Base-by-base conservation (phyloP, 2,797 vertebrate species). In the Perdix hodgsoniae region DNA sequence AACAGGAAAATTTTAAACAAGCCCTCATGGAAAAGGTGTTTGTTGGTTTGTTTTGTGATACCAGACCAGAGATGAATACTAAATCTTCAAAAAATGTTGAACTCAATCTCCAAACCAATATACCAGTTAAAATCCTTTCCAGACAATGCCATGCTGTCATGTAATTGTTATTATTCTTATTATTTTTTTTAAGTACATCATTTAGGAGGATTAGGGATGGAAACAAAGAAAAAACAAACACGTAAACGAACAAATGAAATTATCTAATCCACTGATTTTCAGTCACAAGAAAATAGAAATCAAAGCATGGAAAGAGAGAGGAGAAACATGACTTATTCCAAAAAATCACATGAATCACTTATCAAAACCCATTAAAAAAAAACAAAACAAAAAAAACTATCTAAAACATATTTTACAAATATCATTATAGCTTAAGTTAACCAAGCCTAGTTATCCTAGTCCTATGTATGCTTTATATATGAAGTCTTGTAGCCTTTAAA, bases 331-430 rank as follows among this genome's bases (percentile, higher is more conserved):
- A 40, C 12, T 88, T 50, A 54, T 44, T 91, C 24, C 8, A 63
- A 9, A 35, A 67, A 78, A 13, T 6, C 19, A 40, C 24, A 4
- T 9, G 14, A 91, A 64, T 6, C 7, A 22, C 9, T 37, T 67
- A 35, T 10, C 0, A 1, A 37, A 47, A 7, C 5, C 21, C 39
- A 59, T 13, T 26, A 8, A 23, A 24, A 49, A 49, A 24, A 14
- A 49, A 47, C 11, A 47, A 47, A 6, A 1, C 21, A 45, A 45
- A 19, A 21, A 45, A 9, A 47, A 13, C 22, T 5, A 4, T 40
- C 11, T 15, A 70, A 86, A 40, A 22, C 10, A 23, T 37, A 50
- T 66, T 26, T 81, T 49, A 37, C 3, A 72, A 64, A 64, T 11
- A 45, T 4, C 37, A 11, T 1, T 16, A 14, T 7, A 82, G 7